phyloP scores from a whole-genome alignment of 2,113 vertebrate species.

The Helogale parvula region DNA sequence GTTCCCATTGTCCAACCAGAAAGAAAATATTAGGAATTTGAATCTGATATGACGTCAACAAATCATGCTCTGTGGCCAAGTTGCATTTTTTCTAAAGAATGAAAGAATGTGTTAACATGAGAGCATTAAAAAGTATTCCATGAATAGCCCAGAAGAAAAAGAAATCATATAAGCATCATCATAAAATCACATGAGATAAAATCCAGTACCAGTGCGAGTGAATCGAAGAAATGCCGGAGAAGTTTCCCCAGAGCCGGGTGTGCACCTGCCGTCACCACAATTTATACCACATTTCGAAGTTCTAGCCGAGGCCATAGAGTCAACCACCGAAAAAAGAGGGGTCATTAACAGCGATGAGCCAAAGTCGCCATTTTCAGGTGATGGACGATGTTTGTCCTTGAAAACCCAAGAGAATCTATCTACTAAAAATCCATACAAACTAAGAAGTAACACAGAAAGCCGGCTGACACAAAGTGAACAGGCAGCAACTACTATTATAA shows the following conservation, averaged over 20 bases:
- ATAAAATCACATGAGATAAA: conserved; percentile 3
- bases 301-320: neutral
- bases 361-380: neutral
- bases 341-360: neutral
- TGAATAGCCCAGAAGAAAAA: neutral
- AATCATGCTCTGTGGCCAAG: neutral
- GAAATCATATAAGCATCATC: neutral
- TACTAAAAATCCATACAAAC: neutral
- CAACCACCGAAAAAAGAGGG: neutral
- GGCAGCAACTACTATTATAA: neutral
- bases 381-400: neutral
- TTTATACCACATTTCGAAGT: neutral
- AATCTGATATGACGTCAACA: neutral
- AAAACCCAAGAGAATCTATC: neutral
- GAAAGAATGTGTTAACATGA: neutral
- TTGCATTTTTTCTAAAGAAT: neutral
- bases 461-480: neutral
- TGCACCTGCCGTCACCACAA: neutral
- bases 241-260: neutral
- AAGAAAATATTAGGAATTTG: neutral
- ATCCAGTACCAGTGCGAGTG: neutral
- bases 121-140: neutral
- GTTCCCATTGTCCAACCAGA: neutral
- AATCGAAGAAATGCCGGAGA: neutral
- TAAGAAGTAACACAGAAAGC: neutral